A percentile compares a stretch with the other conserved stretches of the same genome.
These are phyloP conservation scores for Colossoma macropomum DNA, from an alignment of 2,113 vertebrate species.

Conservation along the genomic window DNA sequence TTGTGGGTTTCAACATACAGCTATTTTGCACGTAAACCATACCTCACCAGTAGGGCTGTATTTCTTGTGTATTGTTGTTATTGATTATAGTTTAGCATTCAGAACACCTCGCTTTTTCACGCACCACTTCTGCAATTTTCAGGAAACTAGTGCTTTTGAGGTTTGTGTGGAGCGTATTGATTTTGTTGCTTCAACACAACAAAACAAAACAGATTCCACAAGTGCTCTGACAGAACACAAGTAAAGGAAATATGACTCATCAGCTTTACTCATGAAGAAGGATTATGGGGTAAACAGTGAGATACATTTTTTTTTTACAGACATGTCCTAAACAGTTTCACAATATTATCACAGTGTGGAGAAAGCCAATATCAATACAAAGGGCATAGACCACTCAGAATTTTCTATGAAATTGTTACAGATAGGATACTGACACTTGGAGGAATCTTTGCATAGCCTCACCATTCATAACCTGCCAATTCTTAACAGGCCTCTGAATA, in stretches of 20 bases:
- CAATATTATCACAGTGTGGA: not conserved
- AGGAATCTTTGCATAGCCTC: not conserved
- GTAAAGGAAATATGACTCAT: slow-evolving; percentile 6
- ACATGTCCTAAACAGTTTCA: not conserved
- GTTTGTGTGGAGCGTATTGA: not conserved
- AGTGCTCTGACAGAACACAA: not conserved
- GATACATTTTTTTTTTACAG: slow-evolving; percentile 14
- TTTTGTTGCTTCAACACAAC: slow-evolving; percentile 24
- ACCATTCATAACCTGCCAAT: not conserved
- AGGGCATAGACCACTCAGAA: not conserved
- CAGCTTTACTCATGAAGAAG: slow-evolving; percentile 14
- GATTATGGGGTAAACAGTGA: slow-evolving; percentile 12
- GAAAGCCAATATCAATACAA: slow-evolving; percentile 2
- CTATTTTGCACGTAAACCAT: slow-evolving; percentile 10
- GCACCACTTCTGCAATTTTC: not conserved
- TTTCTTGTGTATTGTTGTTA: not conserved
- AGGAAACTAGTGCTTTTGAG: slow-evolving; percentile 1
- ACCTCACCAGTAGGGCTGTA: not conserved
- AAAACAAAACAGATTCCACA: slow-evolving; percentile 22
- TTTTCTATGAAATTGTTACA: not conserved
- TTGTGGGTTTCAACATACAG: slow-evolving; percentile 12
- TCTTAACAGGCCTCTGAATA: not conserved
- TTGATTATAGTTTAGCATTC: slow-evolving; percentile 16
- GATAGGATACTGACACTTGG: not conserved
- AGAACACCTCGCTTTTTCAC: not conserved